Evolutionary conservation across 2,888 invertebrate genomes (phyloP).

Genomic region (Microctonus hyperodae): DNA sequence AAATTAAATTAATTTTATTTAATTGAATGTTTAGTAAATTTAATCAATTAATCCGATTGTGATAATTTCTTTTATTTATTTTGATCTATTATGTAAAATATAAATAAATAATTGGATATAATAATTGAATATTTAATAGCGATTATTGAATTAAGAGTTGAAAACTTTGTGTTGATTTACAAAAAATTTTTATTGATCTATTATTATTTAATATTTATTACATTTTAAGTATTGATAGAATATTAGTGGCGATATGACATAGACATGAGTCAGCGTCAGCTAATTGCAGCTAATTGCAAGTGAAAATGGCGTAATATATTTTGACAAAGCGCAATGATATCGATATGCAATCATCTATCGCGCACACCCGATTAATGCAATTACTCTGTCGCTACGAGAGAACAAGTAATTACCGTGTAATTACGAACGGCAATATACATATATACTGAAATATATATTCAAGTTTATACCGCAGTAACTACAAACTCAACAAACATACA

Average conservation of each 20-base stretch:
- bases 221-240: background rate
- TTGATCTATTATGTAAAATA: too few species aligned
- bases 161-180: too few species aligned
- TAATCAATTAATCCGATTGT: too few species aligned
- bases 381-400: slow-evolving; percentile 39
- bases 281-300: slow-evolving; percentile 30
- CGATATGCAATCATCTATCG: slow-evolving; percentile 38
- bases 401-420: slow-evolving; percentile 43
- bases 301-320: slow-evolving; percentile 25
- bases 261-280: slow-evolving; percentile 4
- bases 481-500: background rate
- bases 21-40: too few species aligned
- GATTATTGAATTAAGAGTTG: too few species aligned
- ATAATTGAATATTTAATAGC: too few species aligned
- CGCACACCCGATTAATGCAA: slow-evolving; percentile 40
- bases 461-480: background rate
- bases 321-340: slow-evolving; percentile 28
- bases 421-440: slow-evolving; percentile 34
- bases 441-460: background rate
- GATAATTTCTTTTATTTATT: too few species aligned
- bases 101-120: too few species aligned
- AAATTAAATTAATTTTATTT: too few species aligned
- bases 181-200: too few species aligned
- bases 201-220: background rate
- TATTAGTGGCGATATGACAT: background rate